phyloP scores from a whole-genome alignment of 2,113 vertebrate species.

The Butorides virescens region DNA sequence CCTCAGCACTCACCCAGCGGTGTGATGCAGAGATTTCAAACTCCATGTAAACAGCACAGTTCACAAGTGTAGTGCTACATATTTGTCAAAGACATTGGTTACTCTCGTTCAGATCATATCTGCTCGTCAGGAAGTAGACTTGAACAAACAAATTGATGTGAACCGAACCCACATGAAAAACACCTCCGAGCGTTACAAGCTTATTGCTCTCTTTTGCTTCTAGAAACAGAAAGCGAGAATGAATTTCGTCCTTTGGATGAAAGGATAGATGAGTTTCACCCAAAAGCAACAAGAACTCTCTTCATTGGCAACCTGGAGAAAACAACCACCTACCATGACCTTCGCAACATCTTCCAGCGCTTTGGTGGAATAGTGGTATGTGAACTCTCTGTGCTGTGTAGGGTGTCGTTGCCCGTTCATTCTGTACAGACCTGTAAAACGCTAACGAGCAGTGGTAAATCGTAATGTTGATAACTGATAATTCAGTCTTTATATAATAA shows the following conservation, averaged over 20 bases:
- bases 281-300: slow-evolving; percentile 95
- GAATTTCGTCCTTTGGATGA: slow-evolving; percentile 97
- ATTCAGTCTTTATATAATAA: neutral
- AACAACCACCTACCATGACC: slow-evolving; percentile 94
- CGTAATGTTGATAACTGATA: accelerated
- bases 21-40: neutral
- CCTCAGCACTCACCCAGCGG: neutral
- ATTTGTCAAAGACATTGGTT: neutral
- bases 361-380: slow-evolving; percentile 98
- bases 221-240: slow-evolving; percentile 98
- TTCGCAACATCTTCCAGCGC: slow-evolving; percentile 95
- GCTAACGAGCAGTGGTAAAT: neutral
- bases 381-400: neutral
- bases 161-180: neutral
- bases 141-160: neutral
- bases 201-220: neutral
- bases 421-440: neutral
- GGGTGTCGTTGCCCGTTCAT: neutral
- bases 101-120: neutral
- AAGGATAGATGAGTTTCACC: slow-evolving; percentile 98
- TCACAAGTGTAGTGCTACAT: neutral
- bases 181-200: neutral
- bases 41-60: neutral
- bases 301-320: slow-evolving; percentile 99
- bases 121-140: neutral